Conservation (phyloP, 2,797 vertebrate genomes). For the Todus mexicanus region DNA sequence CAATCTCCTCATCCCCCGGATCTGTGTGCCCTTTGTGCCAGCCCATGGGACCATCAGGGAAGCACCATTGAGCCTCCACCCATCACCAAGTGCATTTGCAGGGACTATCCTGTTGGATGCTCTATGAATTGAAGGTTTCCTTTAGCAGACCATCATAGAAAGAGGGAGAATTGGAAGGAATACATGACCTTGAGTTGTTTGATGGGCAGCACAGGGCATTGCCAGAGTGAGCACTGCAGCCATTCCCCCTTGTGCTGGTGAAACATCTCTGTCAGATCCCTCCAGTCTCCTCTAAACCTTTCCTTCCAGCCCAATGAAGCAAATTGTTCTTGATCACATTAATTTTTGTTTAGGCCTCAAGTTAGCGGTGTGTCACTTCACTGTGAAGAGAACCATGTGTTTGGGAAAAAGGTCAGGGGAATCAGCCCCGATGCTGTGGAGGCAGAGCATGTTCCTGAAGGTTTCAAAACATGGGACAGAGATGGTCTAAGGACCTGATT, state of each 20-base stretch:
- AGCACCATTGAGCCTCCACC: neutral
- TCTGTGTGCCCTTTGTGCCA: neutral
- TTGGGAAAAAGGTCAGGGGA: neutral
- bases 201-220: neutral
- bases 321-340: neutral
- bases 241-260: neutral
- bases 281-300: neutral
- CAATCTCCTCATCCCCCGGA: neutral
- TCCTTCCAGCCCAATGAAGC: neutral
- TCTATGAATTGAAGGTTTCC: neutral
- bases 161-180: neutral
- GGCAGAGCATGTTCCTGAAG: neutral
- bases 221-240: neutral
- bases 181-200: fast-evolving
- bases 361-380: neutral
- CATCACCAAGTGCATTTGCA: neutral
- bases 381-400: neutral
- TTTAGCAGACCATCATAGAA: neutral
- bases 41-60: neutral
- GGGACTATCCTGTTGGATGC: neutral
- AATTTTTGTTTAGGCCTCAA: neutral
- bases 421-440: neutral
- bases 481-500: neutral
- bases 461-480: neutral
- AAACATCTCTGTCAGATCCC: neutral